Evolutionary conservation across 2,888 invertebrate species (phyloP).

Genomic region (Anticlea derivata): DNA sequence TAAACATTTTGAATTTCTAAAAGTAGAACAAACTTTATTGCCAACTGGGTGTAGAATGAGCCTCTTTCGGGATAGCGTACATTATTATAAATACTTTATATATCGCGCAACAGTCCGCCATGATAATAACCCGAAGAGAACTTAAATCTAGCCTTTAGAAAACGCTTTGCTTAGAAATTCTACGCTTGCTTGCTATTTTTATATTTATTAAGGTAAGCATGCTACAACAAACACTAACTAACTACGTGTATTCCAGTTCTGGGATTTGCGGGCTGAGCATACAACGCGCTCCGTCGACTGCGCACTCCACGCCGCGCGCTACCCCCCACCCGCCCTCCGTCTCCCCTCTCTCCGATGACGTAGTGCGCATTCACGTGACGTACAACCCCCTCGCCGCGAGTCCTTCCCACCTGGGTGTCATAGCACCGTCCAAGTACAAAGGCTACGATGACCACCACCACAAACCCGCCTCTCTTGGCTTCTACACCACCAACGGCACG

Average conservation of each 20-base stretch:
- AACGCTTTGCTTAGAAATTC: too few species aligned
- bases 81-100: too few species aligned
- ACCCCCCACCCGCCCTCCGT: constrained; percentile 86
- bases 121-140: too few species aligned
- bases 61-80: too few species aligned
- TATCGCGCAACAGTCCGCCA: too few species aligned
- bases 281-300: constrained; percentile 79
- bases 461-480: constrained; percentile 69
- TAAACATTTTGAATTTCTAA: too few species aligned
- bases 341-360: constrained; percentile 85
- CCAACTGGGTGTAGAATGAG: too few species aligned
- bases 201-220: too few species aligned
- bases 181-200: constrained; percentile 1
- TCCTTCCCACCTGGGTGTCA: constrained; percentile 78
- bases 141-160: neutral
- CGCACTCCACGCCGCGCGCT: constrained; percentile 86
- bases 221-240: neutral
- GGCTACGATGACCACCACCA: constrained; percentile 65
- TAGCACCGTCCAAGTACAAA: constrained; percentile 70
- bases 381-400: constrained; percentile 85
- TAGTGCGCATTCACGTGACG: constrained; percentile 91
- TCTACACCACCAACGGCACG: constrained; percentile 83
- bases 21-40: too few species aligned
- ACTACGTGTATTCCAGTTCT: constrained; percentile 59
- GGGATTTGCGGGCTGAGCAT: constrained; percentile 79